Conservation (phyloP, 2,888 invertebrate genomes). For the Conomelus anceps region DNA sequence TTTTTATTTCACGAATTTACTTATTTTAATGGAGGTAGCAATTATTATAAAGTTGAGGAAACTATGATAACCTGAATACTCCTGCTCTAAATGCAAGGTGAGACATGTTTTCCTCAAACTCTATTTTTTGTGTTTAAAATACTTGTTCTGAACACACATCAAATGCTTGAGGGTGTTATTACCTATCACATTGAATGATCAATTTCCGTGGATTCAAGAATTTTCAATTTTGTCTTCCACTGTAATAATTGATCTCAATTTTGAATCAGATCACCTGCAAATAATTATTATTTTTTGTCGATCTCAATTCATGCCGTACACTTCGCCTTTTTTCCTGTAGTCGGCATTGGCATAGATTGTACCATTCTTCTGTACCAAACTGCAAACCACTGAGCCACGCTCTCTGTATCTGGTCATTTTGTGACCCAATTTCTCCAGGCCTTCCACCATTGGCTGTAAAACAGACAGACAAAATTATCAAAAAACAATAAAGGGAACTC, state of each 20-base stretch:
- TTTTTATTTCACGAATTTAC: too few relatives aligned
- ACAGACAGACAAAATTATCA: not conserved
- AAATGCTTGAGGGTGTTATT: too few relatives aligned
- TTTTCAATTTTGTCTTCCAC: too few relatives aligned
- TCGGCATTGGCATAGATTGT: constrained; percentile 72
- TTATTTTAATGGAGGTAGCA: too few relatives aligned
- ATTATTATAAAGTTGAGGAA: too few relatives aligned
- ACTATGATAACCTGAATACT: too few relatives aligned
- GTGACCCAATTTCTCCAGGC: constrained; percentile 61
- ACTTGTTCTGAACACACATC: too few relatives aligned
- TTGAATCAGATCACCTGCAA: not conserved
- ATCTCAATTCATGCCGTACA: constrained; percentile 49
- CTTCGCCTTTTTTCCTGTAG: constrained; percentile 73
- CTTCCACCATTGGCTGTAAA: constrained; percentile 54
- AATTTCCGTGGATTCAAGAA: too few relatives aligned
- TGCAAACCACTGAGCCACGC: constrained; percentile 66
- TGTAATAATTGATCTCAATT: not conserved
- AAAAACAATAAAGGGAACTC: not conserved
- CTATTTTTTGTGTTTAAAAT: too few relatives aligned
- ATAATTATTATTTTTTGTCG: not conserved
- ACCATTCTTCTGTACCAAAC: constrained; percentile 53
- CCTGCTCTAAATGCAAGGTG: too few relatives aligned
- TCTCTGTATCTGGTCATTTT: constrained; percentile 53
- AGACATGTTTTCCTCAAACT: too few relatives aligned
- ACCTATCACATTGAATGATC: too few relatives aligned